Base-by-base conservation (phyloP, 1,140 invertebrate species). In the Ips typographus region DNA sequence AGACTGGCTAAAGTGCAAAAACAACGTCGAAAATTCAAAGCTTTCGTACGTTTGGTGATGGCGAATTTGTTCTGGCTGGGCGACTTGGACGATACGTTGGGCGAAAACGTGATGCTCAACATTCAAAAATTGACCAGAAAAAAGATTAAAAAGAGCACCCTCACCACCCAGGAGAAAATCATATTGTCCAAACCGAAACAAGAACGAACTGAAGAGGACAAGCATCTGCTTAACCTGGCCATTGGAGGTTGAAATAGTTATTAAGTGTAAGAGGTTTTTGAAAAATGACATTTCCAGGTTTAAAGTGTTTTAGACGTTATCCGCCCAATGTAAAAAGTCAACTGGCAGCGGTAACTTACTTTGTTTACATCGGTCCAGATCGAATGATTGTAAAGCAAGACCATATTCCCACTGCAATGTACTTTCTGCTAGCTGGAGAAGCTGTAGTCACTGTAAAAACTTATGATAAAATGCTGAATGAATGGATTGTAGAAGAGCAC, bases 361-460 rank as follows among this genome's bases (percentile, higher is more conserved):
- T 87, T 77, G 82, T 82, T 47, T 88, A 85, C 71, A 84, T 85
- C 49, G 79, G 81, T 1, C 80, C 84, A 0, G 81, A 79, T 1
- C 81, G 86, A 1, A 77, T 82, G 0, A 84, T 89, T 6, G 84
- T 88, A 2, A 83, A 83, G 6, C 84, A 88, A 72, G 81, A 82
- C 63, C 85, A 85, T 38, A 79, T 82, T n/a, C 82, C 86, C 0
- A 39, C 60, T 40, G 73, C 68, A 1, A 71, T 88, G 59, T 88
- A 87, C 76, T 87, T 85, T 72, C 82, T 89, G n/a, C 72, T 87
- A 1, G 82, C 75, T 1, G 88, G 87, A 36, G 83, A 86, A 70
- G 80, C 86, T 1, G 74, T 73, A 8, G 78, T 87, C 38, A 83
- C 81, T 38, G 83, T 82, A 64, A 75, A 80, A 61, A 73, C 81